Conservation (phyloP, 2,888 invertebrate species). For the Rhingia campestris region DNA sequence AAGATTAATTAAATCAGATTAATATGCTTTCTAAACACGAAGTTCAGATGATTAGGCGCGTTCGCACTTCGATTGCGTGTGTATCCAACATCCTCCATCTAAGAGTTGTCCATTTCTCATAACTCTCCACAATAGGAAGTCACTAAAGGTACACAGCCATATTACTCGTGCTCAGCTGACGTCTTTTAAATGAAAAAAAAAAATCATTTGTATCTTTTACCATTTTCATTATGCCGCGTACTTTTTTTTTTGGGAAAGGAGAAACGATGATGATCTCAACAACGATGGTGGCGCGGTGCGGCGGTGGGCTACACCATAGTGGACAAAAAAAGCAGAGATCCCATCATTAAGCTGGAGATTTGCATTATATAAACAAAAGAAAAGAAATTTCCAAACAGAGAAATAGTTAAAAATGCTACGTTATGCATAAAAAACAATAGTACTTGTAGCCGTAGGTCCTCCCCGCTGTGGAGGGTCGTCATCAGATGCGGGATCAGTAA, state of each 20-base stretch:
- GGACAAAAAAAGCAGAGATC: conserved; percentile 54
- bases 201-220: conserved; percentile 60
- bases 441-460: not conserved
- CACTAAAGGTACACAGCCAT: conserved; percentile 9
- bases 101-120: conserved; percentile 40
- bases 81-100: conserved; percentile 13
- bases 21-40: conserved; percentile 50
- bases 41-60: conserved; percentile 14
- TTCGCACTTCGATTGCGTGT: conserved; percentile 9
- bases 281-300: not conserved
- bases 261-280: conserved; percentile 68
- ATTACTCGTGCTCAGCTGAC: not conserved
- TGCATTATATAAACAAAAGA: conserved; percentile 68
- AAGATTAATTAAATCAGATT: conserved; percentile 58
- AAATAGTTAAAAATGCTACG: conserved; percentile 30
- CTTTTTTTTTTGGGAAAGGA: conserved; percentile 55
- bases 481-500: not conserved
- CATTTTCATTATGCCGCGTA: conserved; percentile 19
- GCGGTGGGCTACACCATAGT: not conserved
- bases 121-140: conserved; percentile 65
- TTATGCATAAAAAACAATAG: conserved; percentile 45
- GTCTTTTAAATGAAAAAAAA: conserved; percentile 43
- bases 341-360: conserved; percentile 52
- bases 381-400: conserved; percentile 57
- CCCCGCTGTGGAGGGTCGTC: not conserved